Percentiles rank a stretch among this genome's conserved stretches.
Evolutionary conservation across 2,113 vertebrate species (phyloP).

Genomic region (Rutilus rutilus): DNA sequence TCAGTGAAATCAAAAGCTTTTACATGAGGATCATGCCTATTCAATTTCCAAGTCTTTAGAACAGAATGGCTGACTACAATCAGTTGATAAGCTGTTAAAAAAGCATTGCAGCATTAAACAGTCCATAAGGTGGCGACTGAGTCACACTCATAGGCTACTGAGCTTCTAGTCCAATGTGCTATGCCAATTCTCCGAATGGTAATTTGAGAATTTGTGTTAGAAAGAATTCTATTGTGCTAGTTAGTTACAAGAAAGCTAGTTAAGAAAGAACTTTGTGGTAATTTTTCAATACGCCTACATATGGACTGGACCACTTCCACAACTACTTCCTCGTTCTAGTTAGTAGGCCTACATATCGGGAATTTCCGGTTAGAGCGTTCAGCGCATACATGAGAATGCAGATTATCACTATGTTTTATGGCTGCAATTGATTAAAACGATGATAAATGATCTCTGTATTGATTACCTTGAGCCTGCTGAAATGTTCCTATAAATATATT

Average conservation of each 20-base stretch:
- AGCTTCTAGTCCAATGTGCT: background rate
- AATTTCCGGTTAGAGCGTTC: too few species aligned
- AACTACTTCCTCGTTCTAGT: too few species aligned
- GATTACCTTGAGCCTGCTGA: too few species aligned
- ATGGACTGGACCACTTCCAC: too few species aligned
- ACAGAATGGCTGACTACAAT: background rate
- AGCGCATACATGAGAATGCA: too few species aligned
- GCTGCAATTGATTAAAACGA: too few species aligned
- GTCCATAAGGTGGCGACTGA: constrained; percentile 53
- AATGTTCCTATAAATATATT: too few species aligned
- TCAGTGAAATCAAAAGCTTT: constrained; percentile 14
- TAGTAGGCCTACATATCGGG: too few species aligned
- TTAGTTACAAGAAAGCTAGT: too few species aligned
- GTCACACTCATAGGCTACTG: background rate
- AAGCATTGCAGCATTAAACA: background rate
- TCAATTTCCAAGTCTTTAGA: background rate
- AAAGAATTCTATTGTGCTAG: background rate
- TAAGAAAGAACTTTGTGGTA: background rate
- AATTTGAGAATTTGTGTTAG: background rate
- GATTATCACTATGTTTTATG: too few species aligned
- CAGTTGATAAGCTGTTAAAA: background rate
- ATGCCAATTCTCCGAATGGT: background rate
- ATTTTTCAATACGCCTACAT: background rate
- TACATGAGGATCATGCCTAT: background rate
- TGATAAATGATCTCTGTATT: too few species aligned